Conservation (phyloP, 2,113 vertebrate species). For the Formicarius rufipectus region DNA sequence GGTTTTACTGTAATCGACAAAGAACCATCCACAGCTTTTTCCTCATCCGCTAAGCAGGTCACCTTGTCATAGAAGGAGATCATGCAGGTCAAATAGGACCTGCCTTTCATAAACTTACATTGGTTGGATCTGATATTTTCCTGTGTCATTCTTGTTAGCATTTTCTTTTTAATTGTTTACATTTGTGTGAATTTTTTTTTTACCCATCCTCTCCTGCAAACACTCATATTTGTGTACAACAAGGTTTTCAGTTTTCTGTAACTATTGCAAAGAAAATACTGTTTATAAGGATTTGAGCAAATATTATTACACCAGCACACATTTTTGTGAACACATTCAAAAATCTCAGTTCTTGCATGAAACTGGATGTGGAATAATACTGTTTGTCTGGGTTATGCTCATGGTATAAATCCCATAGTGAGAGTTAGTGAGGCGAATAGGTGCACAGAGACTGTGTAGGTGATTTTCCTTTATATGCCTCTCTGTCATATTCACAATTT, state of each 20-base stretch:
- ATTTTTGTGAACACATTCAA: neutral
- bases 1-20: neutral
- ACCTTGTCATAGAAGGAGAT: neutral
- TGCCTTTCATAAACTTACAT: neutral
- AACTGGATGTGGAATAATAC: slow-evolving; percentile 16
- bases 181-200: neutral
- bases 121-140: neutral
- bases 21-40: neutral
- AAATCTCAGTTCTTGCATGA: neutral
- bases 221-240: neutral
- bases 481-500: neutral
- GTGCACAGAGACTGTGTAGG: neutral
- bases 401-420: neutral
- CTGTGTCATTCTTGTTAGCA: neutral
- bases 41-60: neutral
- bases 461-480: neutral
- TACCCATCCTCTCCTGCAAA: neutral
- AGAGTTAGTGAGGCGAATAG: neutral
- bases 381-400: slow-evolving; percentile 28
- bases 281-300: neutral
- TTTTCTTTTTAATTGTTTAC: neutral
- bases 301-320: neutral
- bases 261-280: neutral
- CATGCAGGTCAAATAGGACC: neutral
- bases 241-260: neutral